Base-by-base conservation (phyloP, 2,888 invertebrate genomes). In the Anoplius nigerrimus region DNA sequence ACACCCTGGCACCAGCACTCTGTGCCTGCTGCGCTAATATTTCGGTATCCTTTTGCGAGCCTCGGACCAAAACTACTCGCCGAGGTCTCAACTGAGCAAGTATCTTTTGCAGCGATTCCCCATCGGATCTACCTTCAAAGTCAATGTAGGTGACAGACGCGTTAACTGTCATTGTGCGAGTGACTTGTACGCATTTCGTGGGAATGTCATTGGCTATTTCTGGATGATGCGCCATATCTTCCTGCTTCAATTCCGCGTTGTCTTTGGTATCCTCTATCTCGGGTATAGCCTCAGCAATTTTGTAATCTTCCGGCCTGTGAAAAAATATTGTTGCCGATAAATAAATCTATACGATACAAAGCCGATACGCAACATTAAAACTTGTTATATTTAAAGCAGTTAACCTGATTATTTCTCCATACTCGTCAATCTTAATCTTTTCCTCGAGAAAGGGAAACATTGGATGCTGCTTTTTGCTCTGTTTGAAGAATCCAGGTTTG, bases 371-470 rank as follows among this genome's bases (percentile, higher is more conserved):
- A 1, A 21, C n/a, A 54, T 4, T 61, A 21, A 58, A 53, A 21
- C 34, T 54, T 65, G 66, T 82, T 90, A n/a, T n/a, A n/a, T n/a
- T n/a, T n/a, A n/a, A n/a, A n/a, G n/a, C n/a, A n/a, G n/a, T n/a
- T n/a, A n/a, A 92, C 91, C 91, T 92, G 63, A 99, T 95, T 51
- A 97, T 93, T 90, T 99, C 99, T 0, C 99, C 99, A 86, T 99
- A 99, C 87, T 99, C 99, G 83, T 99, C 99, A 84, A 93, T 93
- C 87, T 97, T 93, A 27, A 97, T 92, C 86, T 97, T 94, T 70
- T 98, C 98, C 87, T 99, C 98, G 54, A 94, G 93, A 86, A 94
- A 95, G 0, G 98, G 99, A 90, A 96, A 99, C 96, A 99, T 98
- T 0, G 98, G 98, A 89, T 97, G 96, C 82, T 97, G 95, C 64